These are phyloP conservation scores for Sipha maydis DNA, from an alignment of 2,888 invertebrate genomes.

Conservation along the genomic window DNA sequence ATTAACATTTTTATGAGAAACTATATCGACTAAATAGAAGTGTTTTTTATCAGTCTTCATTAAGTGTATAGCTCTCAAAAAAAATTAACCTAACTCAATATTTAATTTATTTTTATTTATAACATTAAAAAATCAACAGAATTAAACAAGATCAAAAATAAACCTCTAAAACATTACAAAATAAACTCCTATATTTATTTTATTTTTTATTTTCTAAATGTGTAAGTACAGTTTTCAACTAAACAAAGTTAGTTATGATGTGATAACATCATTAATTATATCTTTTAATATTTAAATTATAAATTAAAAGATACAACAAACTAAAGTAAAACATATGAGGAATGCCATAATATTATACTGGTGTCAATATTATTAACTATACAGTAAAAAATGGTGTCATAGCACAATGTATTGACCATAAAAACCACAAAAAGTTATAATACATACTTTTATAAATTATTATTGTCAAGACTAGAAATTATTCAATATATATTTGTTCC, in stretches of 20 bases:
- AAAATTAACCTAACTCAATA: slow-evolving; percentile 10
- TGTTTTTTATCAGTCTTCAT: slow-evolving; percentile 16
- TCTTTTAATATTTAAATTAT: not conserved
- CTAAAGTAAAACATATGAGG: slow-evolving; percentile 38
- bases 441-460: slow-evolving; percentile 30
- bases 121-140: slow-evolving; percentile 38
- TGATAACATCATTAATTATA: slow-evolving; percentile 25
- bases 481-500: slow-evolving; percentile 34
- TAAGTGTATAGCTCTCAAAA: slow-evolving; percentile 24
- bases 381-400: not conserved
- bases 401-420: not conserved
- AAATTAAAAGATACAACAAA: slow-evolving; percentile 9
- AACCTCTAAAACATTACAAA: slow-evolving; percentile 41
- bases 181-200: not conserved
- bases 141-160: slow-evolving; percentile 49
- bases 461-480: slow-evolving; percentile 57
- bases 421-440: slow-evolving; percentile 23
- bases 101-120: not conserved
- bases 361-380: slow-evolving; percentile 4
- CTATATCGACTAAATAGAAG: slow-evolving; percentile 20
- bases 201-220: slow-evolving; percentile 5
- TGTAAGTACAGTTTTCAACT: not conserved
- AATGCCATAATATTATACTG: slow-evolving; percentile 24
- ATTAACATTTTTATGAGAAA: not conserved
- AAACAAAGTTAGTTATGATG: slow-evolving; percentile 16